Percentiles rank a stretch among this genome's conserved stretches.
Conservation (phyloP, 2,888 invertebrate genomes). For the Drosophila neonasuta region DNA sequence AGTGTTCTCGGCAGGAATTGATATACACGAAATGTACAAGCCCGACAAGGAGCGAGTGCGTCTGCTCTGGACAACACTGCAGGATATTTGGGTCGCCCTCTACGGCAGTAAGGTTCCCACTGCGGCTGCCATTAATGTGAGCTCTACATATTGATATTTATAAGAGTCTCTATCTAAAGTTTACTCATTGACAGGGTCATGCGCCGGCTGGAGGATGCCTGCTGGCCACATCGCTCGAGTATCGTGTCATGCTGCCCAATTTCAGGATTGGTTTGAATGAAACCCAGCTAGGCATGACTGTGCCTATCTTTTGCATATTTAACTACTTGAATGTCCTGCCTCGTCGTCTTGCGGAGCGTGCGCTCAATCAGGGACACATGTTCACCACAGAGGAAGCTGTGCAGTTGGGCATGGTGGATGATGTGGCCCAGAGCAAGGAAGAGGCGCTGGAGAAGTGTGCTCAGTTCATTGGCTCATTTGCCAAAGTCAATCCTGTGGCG, state of each 20-base stretch:
- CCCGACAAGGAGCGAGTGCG: constrained; percentile 87
- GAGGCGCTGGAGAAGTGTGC: constrained; percentile 87
- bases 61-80: constrained; percentile 89
- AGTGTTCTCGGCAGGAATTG: constrained; percentile 91
- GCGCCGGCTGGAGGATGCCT: constrained; percentile 93
- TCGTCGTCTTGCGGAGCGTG: constrained; percentile 87
- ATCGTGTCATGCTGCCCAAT: constrained; percentile 92
- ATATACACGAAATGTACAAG: constrained; percentile 94
- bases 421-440: constrained; percentile 86
- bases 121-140: constrained; percentile 93
- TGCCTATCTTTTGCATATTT: constrained; percentile 89
- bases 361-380: constrained; percentile 88
- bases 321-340: constrained; percentile 86
- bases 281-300: constrained; percentile 91
- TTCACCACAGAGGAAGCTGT: constrained; percentile 90
- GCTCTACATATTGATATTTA: neutral
- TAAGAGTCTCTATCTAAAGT: neutral
- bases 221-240: constrained; percentile 90
- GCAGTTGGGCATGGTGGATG: constrained; percentile 89
- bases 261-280: constrained; percentile 93
- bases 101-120: constrained; percentile 88
- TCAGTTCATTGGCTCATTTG: constrained; percentile 86
- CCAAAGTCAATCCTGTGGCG: constrained; percentile 86
- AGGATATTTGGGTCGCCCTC: constrained; percentile 91
- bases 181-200: constrained; percentile 86